Evolutionary conservation across 2,113 vertebrate species (phyloP).

Genomic region (Actinemys pallida): DNA sequence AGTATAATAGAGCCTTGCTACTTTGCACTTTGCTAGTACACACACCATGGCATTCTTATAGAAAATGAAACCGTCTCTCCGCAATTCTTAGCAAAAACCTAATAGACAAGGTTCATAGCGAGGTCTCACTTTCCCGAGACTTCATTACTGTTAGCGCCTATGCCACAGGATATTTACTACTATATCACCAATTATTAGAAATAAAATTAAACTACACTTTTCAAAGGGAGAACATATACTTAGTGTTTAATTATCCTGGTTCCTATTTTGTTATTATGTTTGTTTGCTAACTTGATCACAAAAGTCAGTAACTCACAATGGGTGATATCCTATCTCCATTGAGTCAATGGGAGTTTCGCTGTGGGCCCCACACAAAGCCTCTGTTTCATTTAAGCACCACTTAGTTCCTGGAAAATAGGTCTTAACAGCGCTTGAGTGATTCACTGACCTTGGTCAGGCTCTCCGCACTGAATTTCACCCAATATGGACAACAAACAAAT

Average conservation of each 20-base stretch:
- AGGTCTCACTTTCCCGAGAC: conserved; percentile 3
- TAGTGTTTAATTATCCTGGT: background rate
- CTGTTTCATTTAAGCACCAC: background rate
- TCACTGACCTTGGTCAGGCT: background rate
- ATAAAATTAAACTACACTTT: background rate
- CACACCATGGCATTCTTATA: background rate
- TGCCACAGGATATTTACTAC: fast-evolving
- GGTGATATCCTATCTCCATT: background rate
- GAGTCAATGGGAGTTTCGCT: fast-evolving
- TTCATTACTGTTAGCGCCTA: background rate
- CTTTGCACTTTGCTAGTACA: conserved; percentile 14
- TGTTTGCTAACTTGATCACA: background rate
- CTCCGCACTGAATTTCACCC: background rate
- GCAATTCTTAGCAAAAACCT: conserved; percentile 35
- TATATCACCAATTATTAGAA: background rate
- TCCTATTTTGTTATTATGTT: background rate
- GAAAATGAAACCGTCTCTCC: conserved; percentile 32
- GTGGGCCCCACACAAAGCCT: fast-evolving
- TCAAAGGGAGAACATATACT: background rate
- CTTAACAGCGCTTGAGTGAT: background rate
- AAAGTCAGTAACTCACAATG: fast-evolving
- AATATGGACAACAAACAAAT: background rate
- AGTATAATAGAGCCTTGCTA: conserved; percentile 16
- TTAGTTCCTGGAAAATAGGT: background rate
- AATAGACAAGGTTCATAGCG: background rate